Percentiles rank a stretch among this genome's conserved stretches.
Conservation (phyloP, 2,797 vertebrate species). For the Paramormyrops hopkinsi region DNA sequence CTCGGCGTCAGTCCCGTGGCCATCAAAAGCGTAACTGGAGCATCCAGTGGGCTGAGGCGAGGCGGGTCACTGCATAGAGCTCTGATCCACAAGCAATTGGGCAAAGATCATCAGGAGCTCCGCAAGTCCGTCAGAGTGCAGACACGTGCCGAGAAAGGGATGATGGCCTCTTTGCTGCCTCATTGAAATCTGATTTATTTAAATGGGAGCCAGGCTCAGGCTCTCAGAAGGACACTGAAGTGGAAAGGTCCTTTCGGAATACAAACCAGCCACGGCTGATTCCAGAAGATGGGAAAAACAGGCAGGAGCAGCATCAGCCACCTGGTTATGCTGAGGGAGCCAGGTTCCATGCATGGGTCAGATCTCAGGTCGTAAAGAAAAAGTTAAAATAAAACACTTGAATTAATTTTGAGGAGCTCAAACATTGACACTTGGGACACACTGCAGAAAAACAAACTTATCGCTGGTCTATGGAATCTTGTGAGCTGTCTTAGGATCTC, state of each 20-base stretch:
- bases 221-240: slow-evolving; percentile 23
- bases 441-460: background rate
- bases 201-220: slow-evolving; percentile 9
- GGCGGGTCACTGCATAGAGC: slow-evolving; percentile 28
- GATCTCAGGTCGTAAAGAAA: background rate
- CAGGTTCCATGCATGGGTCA: background rate
- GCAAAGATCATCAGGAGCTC: slow-evolving; percentile 20
- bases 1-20: background rate
- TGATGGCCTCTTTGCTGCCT: slow-evolving; percentile 24
- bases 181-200: slow-evolving; percentile 29
- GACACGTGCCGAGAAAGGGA: slow-evolving; percentile 13
- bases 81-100: slow-evolving; percentile 38
- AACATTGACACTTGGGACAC: background rate
- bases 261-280: slow-evolving; percentile 9
- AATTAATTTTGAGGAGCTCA: background rate
- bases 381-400: background rate
- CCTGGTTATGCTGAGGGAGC: background rate
- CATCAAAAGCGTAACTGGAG: slow-evolving; percentile 27
- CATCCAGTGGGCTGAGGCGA: slow-evolving; percentile 30
- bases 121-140: slow-evolving; percentile 8
- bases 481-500: background rate
- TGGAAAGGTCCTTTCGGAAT: slow-evolving; percentile 16
- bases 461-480: background rate
- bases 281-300: background rate
- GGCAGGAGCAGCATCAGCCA: background rate